phyloP scores from a whole-genome alignment of 2,113 vertebrate species.

The crab-eating macaque (Macaca fascicularis) region DNA sequence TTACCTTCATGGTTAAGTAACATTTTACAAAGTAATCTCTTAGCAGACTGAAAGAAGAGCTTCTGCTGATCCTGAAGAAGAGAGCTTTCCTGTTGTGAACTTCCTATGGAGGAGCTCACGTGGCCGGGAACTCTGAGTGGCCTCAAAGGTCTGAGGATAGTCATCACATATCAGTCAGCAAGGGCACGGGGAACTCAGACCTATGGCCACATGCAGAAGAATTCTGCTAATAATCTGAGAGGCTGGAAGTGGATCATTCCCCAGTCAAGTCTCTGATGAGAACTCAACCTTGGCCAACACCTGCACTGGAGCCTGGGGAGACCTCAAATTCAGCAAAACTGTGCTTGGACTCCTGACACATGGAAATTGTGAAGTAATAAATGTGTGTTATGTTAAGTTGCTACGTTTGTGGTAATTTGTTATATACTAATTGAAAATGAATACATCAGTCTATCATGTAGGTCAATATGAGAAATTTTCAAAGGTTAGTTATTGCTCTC shows the following conservation, averaged over 20 bases:
- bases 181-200: background rate
- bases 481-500: background rate
- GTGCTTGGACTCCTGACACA: background rate
- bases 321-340: background rate
- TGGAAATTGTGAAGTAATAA: background rate
- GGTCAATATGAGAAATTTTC: background rate
- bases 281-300: background rate
- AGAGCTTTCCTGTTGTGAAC: background rate
- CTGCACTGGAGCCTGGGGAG: background rate
- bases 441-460: background rate
- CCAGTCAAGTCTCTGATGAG: background rate
- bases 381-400: background rate
- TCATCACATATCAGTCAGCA: accelerated
- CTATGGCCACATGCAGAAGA: background rate
- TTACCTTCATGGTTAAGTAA: background rate
- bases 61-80: background rate
- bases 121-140: background rate
- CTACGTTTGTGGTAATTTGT: background rate
- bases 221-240: background rate
- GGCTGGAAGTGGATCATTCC: background rate
- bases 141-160: background rate
- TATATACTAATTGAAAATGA: background rate
- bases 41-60: background rate
- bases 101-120: background rate
- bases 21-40: background rate